Conservation (phyloP, 2,797 vertebrate genomes). For the Percopsis omiscomaycus region DNA sequence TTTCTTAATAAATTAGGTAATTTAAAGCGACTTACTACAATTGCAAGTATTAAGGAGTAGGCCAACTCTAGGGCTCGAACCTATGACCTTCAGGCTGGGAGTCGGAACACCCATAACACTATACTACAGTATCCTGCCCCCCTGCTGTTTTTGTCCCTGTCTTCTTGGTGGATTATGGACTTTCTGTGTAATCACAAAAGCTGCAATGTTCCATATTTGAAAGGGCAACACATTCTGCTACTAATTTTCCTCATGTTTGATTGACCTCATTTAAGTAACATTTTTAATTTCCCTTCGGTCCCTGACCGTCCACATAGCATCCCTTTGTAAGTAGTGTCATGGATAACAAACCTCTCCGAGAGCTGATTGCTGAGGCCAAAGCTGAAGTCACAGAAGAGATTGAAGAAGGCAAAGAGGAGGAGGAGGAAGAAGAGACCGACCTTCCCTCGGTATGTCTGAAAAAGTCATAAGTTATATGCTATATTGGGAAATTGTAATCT, state of each 20-base stretch:
- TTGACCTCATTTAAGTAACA: neutral
- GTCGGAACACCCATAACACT: no score
- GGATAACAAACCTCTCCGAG: conserved; percentile 89
- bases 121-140: neutral
- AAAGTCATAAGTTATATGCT: neutral
- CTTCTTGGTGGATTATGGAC: no score
- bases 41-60: no score
- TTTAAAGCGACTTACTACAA: no score
- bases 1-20: no score
- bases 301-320: conserved; percentile 76
- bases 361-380: conserved; percentile 96
- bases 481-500: neutral
- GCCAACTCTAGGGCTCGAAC: no score
- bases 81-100: no score
- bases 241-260: neutral
- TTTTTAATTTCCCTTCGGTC: conserved; percentile 14
- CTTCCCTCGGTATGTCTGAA: conserved; percentile 82
- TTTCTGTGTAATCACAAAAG: no score
- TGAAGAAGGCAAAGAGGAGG: conserved; percentile 96
- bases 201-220: conserved; percentile 2
- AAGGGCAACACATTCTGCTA: conserved; percentile 5
- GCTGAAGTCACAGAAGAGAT: conserved; percentile 97
- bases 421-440: conserved; percentile 92
- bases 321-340: conserved; percentile 88
- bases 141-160: no score